These are phyloP conservation scores for Scylla paramamosain DNA, from an alignment of 1,140 invertebrate species.

Conservation along the genomic window DNA sequence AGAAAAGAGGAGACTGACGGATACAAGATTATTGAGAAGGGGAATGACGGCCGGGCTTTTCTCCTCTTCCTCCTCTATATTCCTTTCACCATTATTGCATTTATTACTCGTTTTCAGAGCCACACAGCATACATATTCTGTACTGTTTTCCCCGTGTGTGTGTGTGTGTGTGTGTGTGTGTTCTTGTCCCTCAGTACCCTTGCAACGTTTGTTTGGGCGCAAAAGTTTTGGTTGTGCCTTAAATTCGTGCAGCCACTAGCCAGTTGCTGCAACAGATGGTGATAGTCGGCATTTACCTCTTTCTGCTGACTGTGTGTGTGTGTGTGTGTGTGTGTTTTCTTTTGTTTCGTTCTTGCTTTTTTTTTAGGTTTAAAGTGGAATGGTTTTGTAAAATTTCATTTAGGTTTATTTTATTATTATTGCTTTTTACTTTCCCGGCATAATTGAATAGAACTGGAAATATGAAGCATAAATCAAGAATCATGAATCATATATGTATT, in stretches of 20 bases:
- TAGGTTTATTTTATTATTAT: no score
- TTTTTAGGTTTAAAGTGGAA: no score
- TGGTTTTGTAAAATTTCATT: no score
- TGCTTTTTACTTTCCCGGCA: no score
- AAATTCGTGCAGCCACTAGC: neutral
- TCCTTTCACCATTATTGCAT: no score
- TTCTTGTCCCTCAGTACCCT: neutral
- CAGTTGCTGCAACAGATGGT: neutral
- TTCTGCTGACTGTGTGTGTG: neutral
- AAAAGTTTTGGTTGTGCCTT: conserved; percentile 1
- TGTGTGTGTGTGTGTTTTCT: neutral
- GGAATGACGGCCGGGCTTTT: neutral
- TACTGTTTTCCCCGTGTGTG: neutral
- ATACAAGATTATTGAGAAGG: neutral
- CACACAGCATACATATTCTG: no score
- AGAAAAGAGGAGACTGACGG: neutral
- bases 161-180: conserved; percentile 17
- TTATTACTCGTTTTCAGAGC: no score
- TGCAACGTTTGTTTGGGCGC: neutral
- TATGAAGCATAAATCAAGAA: no score
- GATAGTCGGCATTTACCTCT: neutral
- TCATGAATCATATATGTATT: no score
- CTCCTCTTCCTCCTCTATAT: no score
- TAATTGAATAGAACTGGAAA: no score
- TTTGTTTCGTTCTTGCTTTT: no score